Evolutionary conservation across 2,888 invertebrate species (phyloP).

Genomic region (Bimastos eiseni): DNA sequence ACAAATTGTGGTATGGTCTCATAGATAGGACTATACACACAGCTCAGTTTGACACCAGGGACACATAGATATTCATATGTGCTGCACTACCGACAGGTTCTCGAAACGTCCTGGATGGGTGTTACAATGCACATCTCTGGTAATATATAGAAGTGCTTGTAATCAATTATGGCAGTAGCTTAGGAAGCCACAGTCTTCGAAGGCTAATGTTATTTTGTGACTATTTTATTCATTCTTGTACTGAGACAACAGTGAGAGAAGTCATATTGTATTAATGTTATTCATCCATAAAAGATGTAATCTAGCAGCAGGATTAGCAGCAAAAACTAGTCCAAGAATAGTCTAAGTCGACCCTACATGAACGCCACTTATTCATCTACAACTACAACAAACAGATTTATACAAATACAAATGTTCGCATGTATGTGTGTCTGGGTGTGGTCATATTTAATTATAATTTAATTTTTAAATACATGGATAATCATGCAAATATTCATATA

Average conservation of each 20-base stretch:
- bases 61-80: no score
- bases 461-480: conserved; percentile 5
- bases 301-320: conserved; percentile 13
- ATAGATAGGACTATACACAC: no score
- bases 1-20: no score
- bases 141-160: no score
- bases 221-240: neutral
- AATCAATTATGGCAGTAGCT: neutral
- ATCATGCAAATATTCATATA: neutral
- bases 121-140: no score
- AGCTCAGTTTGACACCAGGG: no score
- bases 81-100: no score
- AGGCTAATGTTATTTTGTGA: neutral
- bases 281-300: neutral
- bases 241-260: conserved; percentile 5
- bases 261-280: neutral
- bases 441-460: neutral
- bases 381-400: conserved; percentile 1
- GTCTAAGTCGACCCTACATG: neutral
- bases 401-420: neutral
- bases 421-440: neutral
- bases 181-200: neutral
- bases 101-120: no score
- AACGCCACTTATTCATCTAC: neutral
- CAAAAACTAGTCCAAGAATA: conserved; percentile 6